Evolutionary conservation across 1,140 invertebrate genomes (phyloP).

Genomic region (Drosophila nasuta): DNA sequence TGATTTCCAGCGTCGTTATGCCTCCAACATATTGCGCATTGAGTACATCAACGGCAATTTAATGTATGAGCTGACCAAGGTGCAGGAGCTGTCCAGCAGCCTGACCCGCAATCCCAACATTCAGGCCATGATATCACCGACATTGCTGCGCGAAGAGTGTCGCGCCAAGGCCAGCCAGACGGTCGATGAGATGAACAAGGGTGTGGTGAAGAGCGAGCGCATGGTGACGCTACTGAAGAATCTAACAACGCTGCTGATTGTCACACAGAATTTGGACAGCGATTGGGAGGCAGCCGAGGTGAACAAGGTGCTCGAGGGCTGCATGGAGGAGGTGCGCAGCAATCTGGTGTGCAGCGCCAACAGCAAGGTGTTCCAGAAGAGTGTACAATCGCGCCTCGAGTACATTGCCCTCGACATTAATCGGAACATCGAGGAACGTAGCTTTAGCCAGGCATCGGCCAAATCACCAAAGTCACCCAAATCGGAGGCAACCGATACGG

Average conservation of each 20-base stretch:
- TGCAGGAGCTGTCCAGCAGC: constrained; percentile 94
- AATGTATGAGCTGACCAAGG: constrained; percentile 92
- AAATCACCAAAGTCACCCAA: constrained; percentile 29
- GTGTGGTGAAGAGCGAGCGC: constrained; percentile 87
- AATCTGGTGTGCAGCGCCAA: constrained; percentile 91
- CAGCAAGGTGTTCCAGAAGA: constrained; percentile 94
- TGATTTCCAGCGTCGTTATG: constrained; percentile 96
- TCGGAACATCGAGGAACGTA: constrained; percentile 52
- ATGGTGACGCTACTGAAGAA: constrained; percentile 93
- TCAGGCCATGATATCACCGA: constrained; percentile 94
- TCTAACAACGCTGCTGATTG: constrained; percentile 95
- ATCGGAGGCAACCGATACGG: constrained; percentile 11
- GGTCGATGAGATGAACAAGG: constrained; percentile 90
- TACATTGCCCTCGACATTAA: constrained; percentile 91
- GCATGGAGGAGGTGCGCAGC: constrained; percentile 94
- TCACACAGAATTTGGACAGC: constrained; percentile 96
- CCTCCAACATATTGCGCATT: constrained; percentile 94
- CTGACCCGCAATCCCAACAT: constrained; percentile 94
- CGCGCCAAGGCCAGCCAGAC: constrained; percentile 92
- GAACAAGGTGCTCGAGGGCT: constrained; percentile 96
- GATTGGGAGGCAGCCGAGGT: constrained; percentile 93
- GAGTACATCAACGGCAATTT: constrained; percentile 96
- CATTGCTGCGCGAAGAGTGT: constrained; percentile 94
- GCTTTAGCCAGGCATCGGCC: constrained; percentile 21
- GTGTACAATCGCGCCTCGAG: constrained; percentile 96